These are phyloP conservation scores for Coracopsis vasa DNA, from an alignment of 2,113 vertebrate species.

Conservation along the genomic window DNA sequence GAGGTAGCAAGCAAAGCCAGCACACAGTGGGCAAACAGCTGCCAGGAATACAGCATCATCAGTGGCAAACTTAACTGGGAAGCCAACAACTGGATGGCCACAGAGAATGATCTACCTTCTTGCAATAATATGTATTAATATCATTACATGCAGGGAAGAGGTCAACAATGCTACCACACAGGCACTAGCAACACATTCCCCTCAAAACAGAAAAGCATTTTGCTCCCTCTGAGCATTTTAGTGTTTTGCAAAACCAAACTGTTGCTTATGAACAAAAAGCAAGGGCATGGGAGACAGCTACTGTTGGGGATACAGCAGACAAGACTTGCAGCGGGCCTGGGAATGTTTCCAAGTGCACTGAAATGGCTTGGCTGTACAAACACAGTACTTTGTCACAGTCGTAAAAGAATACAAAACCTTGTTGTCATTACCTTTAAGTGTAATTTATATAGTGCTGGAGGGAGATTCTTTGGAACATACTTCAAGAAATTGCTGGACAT, in stretches of 20 bases:
- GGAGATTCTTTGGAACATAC: conserved; percentile 88
- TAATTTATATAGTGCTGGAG: conserved; percentile 85
- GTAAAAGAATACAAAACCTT: background rate
- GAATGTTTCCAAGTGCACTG: background rate
- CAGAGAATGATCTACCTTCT: background rate
- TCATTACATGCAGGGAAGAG: background rate
- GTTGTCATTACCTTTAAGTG: conserved; percentile 87
- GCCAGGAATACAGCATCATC: background rate
- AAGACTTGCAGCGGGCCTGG: background rate
- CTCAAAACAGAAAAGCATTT: background rate
- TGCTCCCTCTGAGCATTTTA: background rate
- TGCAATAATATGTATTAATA: background rate
- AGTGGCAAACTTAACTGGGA: background rate
- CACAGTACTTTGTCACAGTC: background rate
- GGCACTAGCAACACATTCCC: background rate
- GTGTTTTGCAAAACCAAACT: background rate
- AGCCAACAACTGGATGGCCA: background rate
- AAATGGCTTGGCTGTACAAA: background rate
- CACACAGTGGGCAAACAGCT: background rate
- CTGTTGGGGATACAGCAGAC: background rate
- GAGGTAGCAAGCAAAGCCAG: background rate
- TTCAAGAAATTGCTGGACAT: conserved; percentile 97
- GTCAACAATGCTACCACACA: background rate
- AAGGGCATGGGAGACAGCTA: background rate
- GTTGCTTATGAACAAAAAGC: background rate